Base-by-base conservation (phyloP, 2,113 vertebrate species). In the Origma solitaria region DNA sequence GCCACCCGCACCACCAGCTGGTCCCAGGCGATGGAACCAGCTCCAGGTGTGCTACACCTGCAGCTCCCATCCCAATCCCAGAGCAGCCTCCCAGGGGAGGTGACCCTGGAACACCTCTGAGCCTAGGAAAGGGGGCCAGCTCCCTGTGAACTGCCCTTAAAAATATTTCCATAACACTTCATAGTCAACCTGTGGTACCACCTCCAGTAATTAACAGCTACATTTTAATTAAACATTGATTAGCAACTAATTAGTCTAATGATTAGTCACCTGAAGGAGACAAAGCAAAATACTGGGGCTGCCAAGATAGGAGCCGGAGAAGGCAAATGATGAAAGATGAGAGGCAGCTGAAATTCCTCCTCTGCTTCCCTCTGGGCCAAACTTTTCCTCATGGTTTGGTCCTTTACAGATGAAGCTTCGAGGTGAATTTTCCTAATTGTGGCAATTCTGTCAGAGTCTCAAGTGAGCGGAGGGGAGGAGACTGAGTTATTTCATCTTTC, bases 181-280 rank as follows among this genome's bases (percentile, higher is more conserved):
- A 65, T 88, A 97, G 96, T 94, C 97, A 92, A 97, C 97, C 91
- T 95, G 81, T 95, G 76, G 85, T 82, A 97, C 96, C 88, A 98
- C 97, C 98, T 97, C 92, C 95, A 98, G 97, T 98, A 98, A 98
- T 98, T 98, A 98, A 98, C 98, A 97, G 97, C 96, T 96, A 97
- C 87, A 94, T 98, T 98, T 99, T 99, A 99, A 99, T 99, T 98
- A 99, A 99, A 98, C 98, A 98, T 98, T 97, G 98, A 99, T 98
- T 98, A 98, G 97, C 97, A 97, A 98, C 98, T 98, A 98, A 99
- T 99, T 98, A 98, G 98, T 97, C 97, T 97, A 98, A 98, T 98
- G 98, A 99, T 98, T 97, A 97, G 97, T 98, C 98, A 98, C 97
- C 97, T 98, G 98, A 98, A 97, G 91, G 96, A 97, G 96, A 96